A percentile compares a stretch with the other conserved stretches of the same genome.
These are phyloP conservation scores for Bombus ignitus DNA, from an alignment of 1,140 invertebrate species.

Conservation along the genomic window DNA sequence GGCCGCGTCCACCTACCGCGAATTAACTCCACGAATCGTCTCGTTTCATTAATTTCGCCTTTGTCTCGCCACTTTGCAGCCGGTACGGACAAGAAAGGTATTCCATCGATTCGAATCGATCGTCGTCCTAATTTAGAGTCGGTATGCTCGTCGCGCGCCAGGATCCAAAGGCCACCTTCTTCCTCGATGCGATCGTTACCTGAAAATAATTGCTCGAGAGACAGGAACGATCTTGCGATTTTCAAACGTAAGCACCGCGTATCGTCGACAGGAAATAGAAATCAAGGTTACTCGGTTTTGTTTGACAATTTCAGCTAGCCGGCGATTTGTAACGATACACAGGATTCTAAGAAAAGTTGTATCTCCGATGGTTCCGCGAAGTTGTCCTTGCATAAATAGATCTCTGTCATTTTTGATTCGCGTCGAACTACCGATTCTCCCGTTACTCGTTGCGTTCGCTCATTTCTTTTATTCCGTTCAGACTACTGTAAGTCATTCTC, in stretches of 20 bases:
- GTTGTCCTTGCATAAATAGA: neutral
- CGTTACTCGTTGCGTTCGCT: neutral
- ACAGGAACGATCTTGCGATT: neutral
- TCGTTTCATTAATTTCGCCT: slow-evolving; percentile 53
- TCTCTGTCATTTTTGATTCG: neutral
- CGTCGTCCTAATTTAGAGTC: neutral
- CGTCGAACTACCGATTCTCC: no score
- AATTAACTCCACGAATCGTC: slow-evolving; percentile 39
- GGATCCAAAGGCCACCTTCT: neutral
- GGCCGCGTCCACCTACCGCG: slow-evolving; percentile 13
- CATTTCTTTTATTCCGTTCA: no score
- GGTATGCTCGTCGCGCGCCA: neutral
- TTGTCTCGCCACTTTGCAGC: slow-evolving; percentile 32
- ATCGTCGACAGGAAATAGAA: slow-evolving; percentile 9
- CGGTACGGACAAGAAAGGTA: slow-evolving; percentile 70
- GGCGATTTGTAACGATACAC: neutral
- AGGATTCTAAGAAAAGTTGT: neutral
- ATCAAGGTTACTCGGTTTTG: slow-evolving; percentile 12
- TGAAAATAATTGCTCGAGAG: neutral
- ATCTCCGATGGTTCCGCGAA: neutral
- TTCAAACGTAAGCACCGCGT: neutral
- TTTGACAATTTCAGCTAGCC: neutral
- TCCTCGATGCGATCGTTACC: neutral
- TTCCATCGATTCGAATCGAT: neutral
- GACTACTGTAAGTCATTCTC: no score